Evolutionary conservation across 2,888 invertebrate genomes (phyloP), one percentile per base, ranked within the genome.

Genomic region (Ecliptopera silaceata): DNA sequence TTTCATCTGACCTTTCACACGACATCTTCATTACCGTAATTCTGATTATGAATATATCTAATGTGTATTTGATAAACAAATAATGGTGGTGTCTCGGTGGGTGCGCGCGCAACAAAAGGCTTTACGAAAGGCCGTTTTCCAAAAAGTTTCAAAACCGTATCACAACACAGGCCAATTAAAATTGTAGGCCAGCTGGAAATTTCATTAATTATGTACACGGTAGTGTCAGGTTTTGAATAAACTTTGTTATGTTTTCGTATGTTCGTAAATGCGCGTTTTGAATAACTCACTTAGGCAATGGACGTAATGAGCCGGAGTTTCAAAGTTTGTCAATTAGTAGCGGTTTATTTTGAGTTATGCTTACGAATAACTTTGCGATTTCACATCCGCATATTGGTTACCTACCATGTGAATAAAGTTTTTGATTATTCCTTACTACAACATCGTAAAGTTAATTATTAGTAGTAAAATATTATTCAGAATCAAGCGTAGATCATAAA

Each of bases 1-100:
- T 57, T 32, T 57, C 52, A 77, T 78, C 78, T 71, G 72, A 77
- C 75, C 75, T 81, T 88, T 88, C 86, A 88, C 87, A 86, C 88
- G 88, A 88, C 89, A 87, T 86, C 88, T 90, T 87, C 80, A 88
- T 89, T 76, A 72, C 70, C 59, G 74, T 80, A 79, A 80, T 78
- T 72, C 69, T 72, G 69, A 71, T 78, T 77, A 80, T 79, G 77
- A 77, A 79, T 80, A 77, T 61, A 66, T 79, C 75, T 88, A 86
- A 89, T 90, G 88, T 65, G 74, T 85, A 86, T 89, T 89, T 89
- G 86, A 89, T 87, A 89, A 90, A 89, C 86, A 88, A 84, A 88
- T 89, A 85, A 88, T 85, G 75, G 79, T 70, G 72, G 72, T 65
- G 70, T 81, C 77, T 77, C 77, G 79, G 71, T 80, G 78, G 77